Evolutionary conservation across 2,888 invertebrate species (phyloP), one percentile per base, ranked within the genome.

Genomic region (Eurois occulta): DNA sequence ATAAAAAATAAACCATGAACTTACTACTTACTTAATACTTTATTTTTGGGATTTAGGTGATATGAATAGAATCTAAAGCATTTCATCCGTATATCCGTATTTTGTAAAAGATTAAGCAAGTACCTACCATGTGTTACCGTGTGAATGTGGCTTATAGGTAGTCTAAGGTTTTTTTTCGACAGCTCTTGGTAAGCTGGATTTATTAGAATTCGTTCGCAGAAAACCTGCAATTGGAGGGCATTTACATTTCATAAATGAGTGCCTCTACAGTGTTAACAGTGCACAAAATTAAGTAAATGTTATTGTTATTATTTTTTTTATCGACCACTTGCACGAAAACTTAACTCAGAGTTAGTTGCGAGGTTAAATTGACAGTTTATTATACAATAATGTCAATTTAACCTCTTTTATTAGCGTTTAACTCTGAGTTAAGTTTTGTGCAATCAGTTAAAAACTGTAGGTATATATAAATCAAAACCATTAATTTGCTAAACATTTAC

Each of bases 171-270:
- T 35, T 75, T 78, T 82, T 83, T 32, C n/a, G 60, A 83, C 43
- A 58, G 62, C 28, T 58, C 48, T 62, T 66, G 41, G 28, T 28
- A 68, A 64, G 46, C 46, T 55, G 68, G 72, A 62, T 75, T n/a
- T 68, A 75, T 78, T 75, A 38, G 66, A 78, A 72, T 62, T 28
- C 60, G 38, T 75, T 43, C 72, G 43, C 66, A 18, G 35, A 82
- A 74, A 82, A 55, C 62, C 60, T 46, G 82, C 38, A 69, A 85
- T 66, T 65, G 48, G 48, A 72, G 55, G n/a, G 41, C 55, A 81
- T 75, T 77, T 77, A 21, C 66, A 85, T 82, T 77, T 69, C 43
- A 72, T 69, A 70, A 72, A 86, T 67, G 18, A 76, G n/a, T 58
- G 43, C 35, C 41, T 1, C 46, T 43, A 58, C 77, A 52, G 48